phyloP scores from a whole-genome alignment of 2,888 invertebrate species.

The Harmothoe impar region DNA sequence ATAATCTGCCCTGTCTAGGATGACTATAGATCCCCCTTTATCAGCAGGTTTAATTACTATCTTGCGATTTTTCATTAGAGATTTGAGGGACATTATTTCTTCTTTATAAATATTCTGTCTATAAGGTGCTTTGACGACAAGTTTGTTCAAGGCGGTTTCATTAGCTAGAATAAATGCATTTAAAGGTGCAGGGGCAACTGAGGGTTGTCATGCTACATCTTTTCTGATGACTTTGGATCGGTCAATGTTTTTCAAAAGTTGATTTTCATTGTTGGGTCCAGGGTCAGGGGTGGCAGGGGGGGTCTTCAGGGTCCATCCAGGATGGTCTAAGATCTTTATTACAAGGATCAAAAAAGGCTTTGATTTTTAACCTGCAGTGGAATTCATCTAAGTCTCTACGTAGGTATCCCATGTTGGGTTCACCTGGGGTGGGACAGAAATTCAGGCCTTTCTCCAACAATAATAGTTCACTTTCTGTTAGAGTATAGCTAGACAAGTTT shows the following conservation, averaged over 20 bases:
- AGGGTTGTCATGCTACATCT: background rate
- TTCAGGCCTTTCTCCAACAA: conserved; percentile 1
- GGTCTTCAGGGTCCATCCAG: background rate
- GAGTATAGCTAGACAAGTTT: background rate
- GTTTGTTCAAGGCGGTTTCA: background rate
- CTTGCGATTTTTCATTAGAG: background rate
- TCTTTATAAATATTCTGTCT: background rate
- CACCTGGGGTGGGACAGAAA: conserved; percentile 28
- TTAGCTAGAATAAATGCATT: background rate
- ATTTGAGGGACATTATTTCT: background rate
- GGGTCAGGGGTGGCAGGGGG: background rate
- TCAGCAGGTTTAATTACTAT: background rate
- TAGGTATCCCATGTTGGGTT: background rate
- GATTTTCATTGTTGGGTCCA: background rate
- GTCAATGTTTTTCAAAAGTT: background rate
- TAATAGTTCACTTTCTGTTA: background rate
- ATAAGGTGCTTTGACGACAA: background rate
- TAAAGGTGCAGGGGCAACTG: background rate
- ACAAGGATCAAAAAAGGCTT: background rate
- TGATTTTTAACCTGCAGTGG: background rate
- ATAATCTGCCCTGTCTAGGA: background rate
- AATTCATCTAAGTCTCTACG: conserved; percentile 7
- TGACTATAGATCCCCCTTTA: conserved; percentile 15
- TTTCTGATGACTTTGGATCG: background rate
- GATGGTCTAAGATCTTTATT: background rate